Evolutionary conservation across 2,888 invertebrate genomes (phyloP).

Genomic region (Smittia sp.): DNA sequence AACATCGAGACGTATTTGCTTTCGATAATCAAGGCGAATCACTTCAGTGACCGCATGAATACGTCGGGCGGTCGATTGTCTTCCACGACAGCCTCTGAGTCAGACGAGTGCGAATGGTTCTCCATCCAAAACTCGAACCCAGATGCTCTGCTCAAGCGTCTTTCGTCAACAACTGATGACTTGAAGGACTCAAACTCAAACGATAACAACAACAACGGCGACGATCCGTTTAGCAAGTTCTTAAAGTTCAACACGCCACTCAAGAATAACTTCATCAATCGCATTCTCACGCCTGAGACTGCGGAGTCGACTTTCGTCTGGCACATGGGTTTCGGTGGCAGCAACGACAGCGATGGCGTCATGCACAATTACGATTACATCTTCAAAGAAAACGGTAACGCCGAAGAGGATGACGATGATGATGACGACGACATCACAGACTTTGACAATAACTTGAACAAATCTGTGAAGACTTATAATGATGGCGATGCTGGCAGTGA

Average conservation of each 20-base stretch:
- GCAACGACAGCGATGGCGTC: constrained; percentile 14
- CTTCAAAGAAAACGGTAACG: constrained; percentile 34
- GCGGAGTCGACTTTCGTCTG: constrained; percentile 34
- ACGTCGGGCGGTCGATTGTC: constrained; percentile 31
- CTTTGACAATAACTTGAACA: constrained; percentile 39
- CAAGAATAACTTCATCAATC: constrained; percentile 39
- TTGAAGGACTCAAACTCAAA: neutral
- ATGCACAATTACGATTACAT: constrained; percentile 27
- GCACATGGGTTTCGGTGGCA: constrained; percentile 31
- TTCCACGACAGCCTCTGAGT: constrained; percentile 39
- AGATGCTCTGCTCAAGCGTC: constrained; percentile 4
- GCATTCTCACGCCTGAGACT: constrained; percentile 22
- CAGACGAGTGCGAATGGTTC: constrained; percentile 39
- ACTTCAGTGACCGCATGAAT: constrained; percentile 40
- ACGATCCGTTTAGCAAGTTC: constrained; percentile 36
- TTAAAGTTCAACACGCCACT: constrained; percentile 39
- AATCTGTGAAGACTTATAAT: constrained; percentile 12
- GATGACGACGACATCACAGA: constrained; percentile 42
- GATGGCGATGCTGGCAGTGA: constrained; percentile 39
- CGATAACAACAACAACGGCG: constrained; percentile 24
- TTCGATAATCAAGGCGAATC: constrained; percentile 37
- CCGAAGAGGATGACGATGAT: constrained; percentile 39
- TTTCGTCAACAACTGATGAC: constrained; percentile 15
- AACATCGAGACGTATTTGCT: constrained; percentile 40
- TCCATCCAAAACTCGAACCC: constrained; percentile 31